These are phyloP conservation scores for Nasonia oneida DNA, from an alignment of 2,888 invertebrate species.

Conservation along the genomic window DNA sequence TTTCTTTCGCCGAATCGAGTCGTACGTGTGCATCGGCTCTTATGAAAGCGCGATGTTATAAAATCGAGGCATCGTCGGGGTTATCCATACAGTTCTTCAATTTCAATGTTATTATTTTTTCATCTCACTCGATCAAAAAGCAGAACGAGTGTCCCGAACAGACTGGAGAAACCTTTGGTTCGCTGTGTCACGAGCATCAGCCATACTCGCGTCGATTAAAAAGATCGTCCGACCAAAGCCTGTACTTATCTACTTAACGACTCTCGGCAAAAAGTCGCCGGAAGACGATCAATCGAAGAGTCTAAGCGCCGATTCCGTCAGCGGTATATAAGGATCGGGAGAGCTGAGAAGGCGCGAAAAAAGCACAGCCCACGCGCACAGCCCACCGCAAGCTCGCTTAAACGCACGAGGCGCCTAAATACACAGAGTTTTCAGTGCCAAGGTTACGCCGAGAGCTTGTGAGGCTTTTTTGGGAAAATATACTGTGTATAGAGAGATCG, in stretches of 20 bases:
- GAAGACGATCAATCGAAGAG: neutral
- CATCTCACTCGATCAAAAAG: neutral
- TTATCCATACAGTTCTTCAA: too few species aligned
- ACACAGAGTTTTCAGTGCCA: slow-evolving; percentile 46
- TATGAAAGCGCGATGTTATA: neutral
- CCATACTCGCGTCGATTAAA: neutral
- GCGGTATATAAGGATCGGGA: neutral
- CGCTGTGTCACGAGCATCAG: too few species aligned
- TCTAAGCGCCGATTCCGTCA: neutral
- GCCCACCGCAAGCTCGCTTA: too few species aligned
- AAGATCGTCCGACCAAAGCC: neutral
- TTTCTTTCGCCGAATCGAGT: neutral
- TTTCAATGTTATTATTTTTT: neutral
- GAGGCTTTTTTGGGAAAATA: too few species aligned
- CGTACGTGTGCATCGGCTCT: neutral
- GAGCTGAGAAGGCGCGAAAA: neutral
- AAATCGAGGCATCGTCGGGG: neutral
- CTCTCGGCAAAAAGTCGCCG: neutral
- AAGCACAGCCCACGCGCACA: neutral
- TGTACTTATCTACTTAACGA: neutral
- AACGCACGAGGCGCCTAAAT: neutral
- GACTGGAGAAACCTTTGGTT: neutral
- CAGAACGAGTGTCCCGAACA: neutral
- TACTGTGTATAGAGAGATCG: too few species aligned
- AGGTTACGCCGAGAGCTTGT: neutral